Percentiles rank a stretch among this genome's conserved stretches.
Evolutionary conservation across 53 echinoderm and acorn worm genomes (phyloP).

Genomic region (Pentamera pediparva): DNA sequence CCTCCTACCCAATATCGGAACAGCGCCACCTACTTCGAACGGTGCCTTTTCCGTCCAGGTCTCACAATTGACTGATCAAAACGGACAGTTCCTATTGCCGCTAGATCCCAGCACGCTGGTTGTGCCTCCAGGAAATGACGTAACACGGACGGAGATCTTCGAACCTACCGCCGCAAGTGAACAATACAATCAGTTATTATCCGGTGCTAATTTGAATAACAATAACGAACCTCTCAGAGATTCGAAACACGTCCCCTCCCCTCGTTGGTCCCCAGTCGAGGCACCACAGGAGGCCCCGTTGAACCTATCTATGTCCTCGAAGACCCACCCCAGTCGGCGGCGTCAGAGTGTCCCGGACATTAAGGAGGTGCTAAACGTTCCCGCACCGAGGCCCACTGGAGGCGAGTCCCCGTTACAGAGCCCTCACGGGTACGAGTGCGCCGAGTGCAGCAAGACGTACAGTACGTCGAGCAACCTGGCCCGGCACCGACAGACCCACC

Average conservation of each 20-base stretch:
- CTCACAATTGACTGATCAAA: slow-evolving; percentile 15
- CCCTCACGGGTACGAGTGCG: slow-evolving; percentile 58
- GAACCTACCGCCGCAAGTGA: neutral
- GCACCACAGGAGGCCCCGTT: slow-evolving; percentile 6
- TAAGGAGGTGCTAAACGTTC: slow-evolving; percentile 20
- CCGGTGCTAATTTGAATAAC: neutral
- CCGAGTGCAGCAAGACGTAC: slow-evolving; percentile 96
- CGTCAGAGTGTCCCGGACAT: neutral
- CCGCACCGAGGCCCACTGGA: neutral
- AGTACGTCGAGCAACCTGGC: slow-evolving; percentile 98
- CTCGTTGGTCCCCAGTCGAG: neutral
- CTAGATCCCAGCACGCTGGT: too few relatives aligned
- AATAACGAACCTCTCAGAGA: neutral
- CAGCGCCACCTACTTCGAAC: slow-evolving; percentile 9
- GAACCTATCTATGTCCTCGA: neutral
- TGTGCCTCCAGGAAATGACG: neutral
- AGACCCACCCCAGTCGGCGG: neutral
- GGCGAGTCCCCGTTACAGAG: neutral
- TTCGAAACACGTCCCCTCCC: too few relatives aligned
- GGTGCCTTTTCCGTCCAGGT: neutral
- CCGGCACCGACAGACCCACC: slow-evolving; percentile 91
- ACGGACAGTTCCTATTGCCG: slow-evolving; percentile 15
- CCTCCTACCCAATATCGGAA: slow-evolving; percentile 7
- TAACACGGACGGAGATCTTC: neutral
- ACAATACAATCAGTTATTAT: too few relatives aligned